These are phyloP conservation scores for Amiota communis DNA, from an alignment of 2,888 invertebrate species.

Conservation along the genomic window DNA sequence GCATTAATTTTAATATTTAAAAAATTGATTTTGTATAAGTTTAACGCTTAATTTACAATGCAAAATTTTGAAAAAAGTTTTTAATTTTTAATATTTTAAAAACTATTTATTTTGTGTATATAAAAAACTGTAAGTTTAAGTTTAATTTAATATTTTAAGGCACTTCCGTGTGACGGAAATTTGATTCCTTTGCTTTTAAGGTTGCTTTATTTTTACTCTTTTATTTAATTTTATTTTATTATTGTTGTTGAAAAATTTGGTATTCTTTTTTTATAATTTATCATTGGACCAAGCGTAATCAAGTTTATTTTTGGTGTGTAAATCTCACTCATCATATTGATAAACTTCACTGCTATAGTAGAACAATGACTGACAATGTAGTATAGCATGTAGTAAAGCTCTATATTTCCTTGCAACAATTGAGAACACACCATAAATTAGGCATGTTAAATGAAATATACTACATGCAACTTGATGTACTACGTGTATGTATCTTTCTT, in stretches of 20 bases:
- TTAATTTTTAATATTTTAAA: conserved; percentile 33
- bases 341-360: too few relatives aligned
- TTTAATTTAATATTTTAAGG: conserved; percentile 58
- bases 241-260: background rate
- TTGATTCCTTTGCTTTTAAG: conserved; percentile 34
- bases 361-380: too few relatives aligned
- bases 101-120: conserved; percentile 43
- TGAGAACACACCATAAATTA: too few relatives aligned
- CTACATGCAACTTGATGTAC: too few relatives aligned
- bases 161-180: conserved; percentile 74
- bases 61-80: conserved; percentile 24
- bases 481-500: too few relatives aligned
- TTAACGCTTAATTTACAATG: conserved; percentile 27
- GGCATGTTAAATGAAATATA: too few relatives aligned
- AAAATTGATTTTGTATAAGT: conserved; percentile 21
- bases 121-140: conserved; percentile 48
- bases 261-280: background rate
- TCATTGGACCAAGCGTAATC: background rate
- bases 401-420: too few relatives aligned
- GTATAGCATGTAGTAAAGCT: too few relatives aligned
- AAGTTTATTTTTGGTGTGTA: background rate
- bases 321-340: too few relatives aligned
- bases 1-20: conserved; percentile 34
- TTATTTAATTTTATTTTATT: background rate
- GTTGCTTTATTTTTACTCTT: background rate